Conservation (phyloP, 2,888 invertebrate genomes). For the Drosophila quinaria region DNA sequence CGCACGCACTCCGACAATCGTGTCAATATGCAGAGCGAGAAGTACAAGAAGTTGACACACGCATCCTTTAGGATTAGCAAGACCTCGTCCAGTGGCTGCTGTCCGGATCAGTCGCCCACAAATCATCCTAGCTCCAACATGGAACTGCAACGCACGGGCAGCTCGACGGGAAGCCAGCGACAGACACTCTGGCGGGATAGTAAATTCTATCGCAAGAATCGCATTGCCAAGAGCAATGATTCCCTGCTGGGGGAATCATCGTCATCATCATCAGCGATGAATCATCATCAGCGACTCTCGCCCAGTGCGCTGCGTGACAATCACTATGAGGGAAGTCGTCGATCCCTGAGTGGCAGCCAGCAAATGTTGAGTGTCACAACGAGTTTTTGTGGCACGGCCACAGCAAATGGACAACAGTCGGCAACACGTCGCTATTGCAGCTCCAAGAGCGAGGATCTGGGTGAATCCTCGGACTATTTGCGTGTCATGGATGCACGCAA, state of each 20-base stretch:
- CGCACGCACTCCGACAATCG: constrained; percentile 85
- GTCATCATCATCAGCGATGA: constrained; percentile 66
- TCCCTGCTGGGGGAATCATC: constrained; percentile 83
- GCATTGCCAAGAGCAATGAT: constrained; percentile 85
- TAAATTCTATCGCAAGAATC: constrained; percentile 85
- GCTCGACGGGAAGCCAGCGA: constrained; percentile 72
- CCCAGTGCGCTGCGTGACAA: constrained; percentile 83
- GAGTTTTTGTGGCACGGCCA: constrained; percentile 80
- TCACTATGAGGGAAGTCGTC: constrained; percentile 82
- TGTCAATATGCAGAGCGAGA: constrained; percentile 84
- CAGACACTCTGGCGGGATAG: constrained; percentile 85
- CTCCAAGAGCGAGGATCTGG: constrained; percentile 84
- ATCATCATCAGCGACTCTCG: constrained; percentile 78
- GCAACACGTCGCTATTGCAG: constrained; percentile 78
- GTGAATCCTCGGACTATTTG: constrained; percentile 79
- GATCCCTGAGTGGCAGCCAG: constrained; percentile 67
- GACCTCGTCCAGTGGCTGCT: constrained; percentile 75
- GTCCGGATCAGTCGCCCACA: constrained; percentile 62
- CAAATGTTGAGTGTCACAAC: constrained; percentile 77
- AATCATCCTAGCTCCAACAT: constrained; percentile 60
- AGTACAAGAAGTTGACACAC: constrained; percentile 85
- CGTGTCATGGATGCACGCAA: constrained; percentile 84
- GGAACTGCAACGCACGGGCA: constrained; percentile 79
- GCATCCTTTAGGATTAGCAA: constrained; percentile 85
- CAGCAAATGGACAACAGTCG: constrained; percentile 48